Evolutionary conservation across 2,113 vertebrate genomes (phyloP), one percentile per base, ranked within the genome.

Genomic region (Ciconia stormi): DNA sequence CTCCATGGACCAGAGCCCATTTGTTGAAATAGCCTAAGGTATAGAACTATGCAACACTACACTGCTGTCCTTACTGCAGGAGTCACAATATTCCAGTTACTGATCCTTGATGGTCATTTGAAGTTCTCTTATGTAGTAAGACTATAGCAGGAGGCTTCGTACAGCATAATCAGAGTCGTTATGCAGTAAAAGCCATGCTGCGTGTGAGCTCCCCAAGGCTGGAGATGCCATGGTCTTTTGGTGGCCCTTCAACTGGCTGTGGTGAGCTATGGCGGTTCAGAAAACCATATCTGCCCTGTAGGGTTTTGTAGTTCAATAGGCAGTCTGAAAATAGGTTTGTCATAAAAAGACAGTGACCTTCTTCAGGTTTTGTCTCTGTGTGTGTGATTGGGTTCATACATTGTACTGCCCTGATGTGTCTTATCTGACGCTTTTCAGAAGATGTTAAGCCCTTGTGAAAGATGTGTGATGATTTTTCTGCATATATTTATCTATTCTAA

Each of bases 241-340:
- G 26, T 67, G 27, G 27, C 55, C 47, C 83, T 50, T 81, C 40
- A 49, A 5, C 19, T 13, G 59, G 15, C n/a, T 47, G 26, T 30
- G 62, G 34, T 27, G 85, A 70, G 47, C 19, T 50, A 1, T 0
- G 1, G 10, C 1, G 3, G 38, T 21, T 21, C 50, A 66, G 16
- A 63, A 52, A 42, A 9, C 1, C 1, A 0, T 6, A 1, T 19
- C 66, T 36, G 10, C 38, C n/a, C 52, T 27, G 12, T 7, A 19
- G 65, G 81, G 23, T 53, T 53, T 27, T 36, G 53, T 13, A 62
- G 42, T 56, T 92, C 70, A 56, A 16, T 1, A 66, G 69, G 12
- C 55, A 84, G 77, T 17, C 76, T 82, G 70, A 63, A 87, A 94
- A 94, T 40, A 65, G 52, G 23, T 59, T 44, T 91, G 34, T 42